Conservation (phyloP, 2,113 vertebrate genomes). For the Bungarus multicinctus region DNA sequence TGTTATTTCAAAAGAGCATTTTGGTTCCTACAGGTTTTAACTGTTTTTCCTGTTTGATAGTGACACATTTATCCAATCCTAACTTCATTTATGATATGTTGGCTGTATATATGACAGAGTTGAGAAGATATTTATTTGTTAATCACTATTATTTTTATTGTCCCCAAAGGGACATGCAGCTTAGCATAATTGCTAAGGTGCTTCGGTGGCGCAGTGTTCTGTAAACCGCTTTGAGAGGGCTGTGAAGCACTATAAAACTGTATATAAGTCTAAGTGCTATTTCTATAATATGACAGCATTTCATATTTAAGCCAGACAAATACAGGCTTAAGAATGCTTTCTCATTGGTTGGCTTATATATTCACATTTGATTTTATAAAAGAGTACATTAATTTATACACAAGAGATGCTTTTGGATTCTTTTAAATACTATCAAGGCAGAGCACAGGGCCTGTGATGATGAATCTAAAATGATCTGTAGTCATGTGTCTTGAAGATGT, state of each 20-base stretch:
- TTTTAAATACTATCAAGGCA: constrained; percentile 30
- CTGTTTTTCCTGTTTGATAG: neutral
- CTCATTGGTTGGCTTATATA: neutral
- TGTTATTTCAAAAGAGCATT: neutral
- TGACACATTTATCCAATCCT: neutral
- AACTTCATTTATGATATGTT: neutral
- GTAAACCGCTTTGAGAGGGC: too few species aligned
- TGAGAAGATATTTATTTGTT: neutral
- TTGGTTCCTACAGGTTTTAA: neutral
- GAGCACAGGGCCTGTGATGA: constrained; percentile 15
- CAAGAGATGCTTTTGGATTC: constrained; percentile 9
- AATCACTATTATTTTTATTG: neutral
- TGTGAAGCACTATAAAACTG: too few species aligned
- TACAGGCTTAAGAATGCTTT: constrained; percentile 13
- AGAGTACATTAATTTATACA: constrained; percentile 5
- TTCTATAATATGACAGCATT: constrained; percentile 19
- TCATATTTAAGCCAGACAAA: neutral
- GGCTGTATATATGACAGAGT: neutral
- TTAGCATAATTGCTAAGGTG: neutral
- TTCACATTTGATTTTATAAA: neutral
- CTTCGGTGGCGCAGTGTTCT: too few species aligned
- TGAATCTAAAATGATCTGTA: neutral
- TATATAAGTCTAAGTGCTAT: too few species aligned
- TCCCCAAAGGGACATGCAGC: neutral
- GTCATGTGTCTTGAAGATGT: neutral